Percentiles rank a stretch among this genome's conserved stretches.
Evolutionary conservation across 2,888 invertebrate genomes (phyloP).

Genomic region (Nomada fabriciana): DNA sequence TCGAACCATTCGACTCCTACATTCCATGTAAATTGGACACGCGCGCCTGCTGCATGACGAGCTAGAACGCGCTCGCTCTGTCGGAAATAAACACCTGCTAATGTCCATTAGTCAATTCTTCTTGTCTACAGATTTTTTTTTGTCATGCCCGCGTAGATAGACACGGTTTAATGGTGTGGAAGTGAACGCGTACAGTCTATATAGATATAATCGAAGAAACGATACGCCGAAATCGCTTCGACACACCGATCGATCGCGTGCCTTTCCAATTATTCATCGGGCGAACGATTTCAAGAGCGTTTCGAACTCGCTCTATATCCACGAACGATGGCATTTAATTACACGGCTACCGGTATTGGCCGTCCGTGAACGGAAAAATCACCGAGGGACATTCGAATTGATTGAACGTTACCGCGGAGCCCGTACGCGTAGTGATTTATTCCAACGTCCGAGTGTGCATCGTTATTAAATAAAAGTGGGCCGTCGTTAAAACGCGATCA

Average conservation of each 20-base stretch:
- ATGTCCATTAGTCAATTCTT: slow-evolving; percentile 71
- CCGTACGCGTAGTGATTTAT: neutral
- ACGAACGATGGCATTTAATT: slow-evolving; percentile 43
- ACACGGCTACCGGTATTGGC: slow-evolving; percentile 24
- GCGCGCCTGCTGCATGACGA: slow-evolving; percentile 71
- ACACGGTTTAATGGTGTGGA: slow-evolving; percentile 64
- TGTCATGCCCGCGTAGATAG: slow-evolving; percentile 40
- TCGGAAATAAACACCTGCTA: slow-evolving; percentile 83
- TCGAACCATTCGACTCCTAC: slow-evolving; percentile 49
- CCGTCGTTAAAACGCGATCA: neutral
- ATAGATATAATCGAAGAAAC: neutral
- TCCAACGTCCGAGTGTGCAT: neutral
- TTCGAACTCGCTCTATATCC: neutral
- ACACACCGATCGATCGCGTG: slow-evolving; percentile 49
- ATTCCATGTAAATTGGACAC: slow-evolving; percentile 68
- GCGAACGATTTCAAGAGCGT: neutral
- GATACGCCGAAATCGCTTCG: slow-evolving; percentile 50
- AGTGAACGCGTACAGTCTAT: slow-evolving; percentile 28
- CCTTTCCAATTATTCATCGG: slow-evolving; percentile 53
- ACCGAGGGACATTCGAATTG: neutral
- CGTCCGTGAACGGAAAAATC: neutral
- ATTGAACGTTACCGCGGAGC: neutral
- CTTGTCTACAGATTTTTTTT: slow-evolving; percentile 50
- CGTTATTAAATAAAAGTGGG: neutral
- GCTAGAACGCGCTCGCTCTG: slow-evolving; percentile 73